Evolutionary conservation across 2,113 vertebrate species (phyloP), one percentile per base, ranked within the genome.

Genomic region (Microcebus tavaratra): DNA sequence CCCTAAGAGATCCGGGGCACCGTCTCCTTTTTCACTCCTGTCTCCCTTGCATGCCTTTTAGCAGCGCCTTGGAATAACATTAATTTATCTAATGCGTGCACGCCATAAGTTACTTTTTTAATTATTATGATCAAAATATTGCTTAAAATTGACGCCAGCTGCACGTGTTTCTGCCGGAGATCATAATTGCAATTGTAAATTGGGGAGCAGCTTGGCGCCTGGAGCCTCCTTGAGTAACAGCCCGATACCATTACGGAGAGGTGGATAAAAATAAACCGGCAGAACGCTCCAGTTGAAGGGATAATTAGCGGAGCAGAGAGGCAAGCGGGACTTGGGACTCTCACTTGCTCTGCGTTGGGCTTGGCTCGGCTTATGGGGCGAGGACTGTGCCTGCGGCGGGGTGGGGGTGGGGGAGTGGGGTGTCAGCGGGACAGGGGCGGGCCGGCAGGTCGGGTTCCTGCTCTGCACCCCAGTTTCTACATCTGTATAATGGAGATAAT

Each of bases 81-180:
- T 98, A 98, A 98, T 98, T 98, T 98, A 97, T 97, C 97, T 98
- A 98, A 98, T 97, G 96, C 63, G 76, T 96, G 97, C 61, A 96
- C 88, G 93, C 97, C 97, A 72, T 97, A 98, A 98, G 98, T 98
- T 98, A 97, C 97, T 98, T 98, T 98, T 98, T 98, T 98, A 99
- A 99, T 99, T 98, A 99, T 97, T 98, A 98, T 98, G 98, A 99
- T 99, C 98, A 99, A 99, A 99, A 99, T 98, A 98, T 98, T 98
- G 98, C 98, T 99, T 98, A 98, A 98, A 98, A 98, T 98, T 98
- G 98, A 98, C 94, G 97, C 98, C 98, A 98, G 98, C 98, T 99
- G 98, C 98, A 98, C 98, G 98, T 98, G 98, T 98, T 99, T 98
- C 98, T 98, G 98, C 98, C 85, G 92, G 98, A 97, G 98, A 96